A percentile compares a stretch with the other conserved stretches of the same genome.
Conservation (phyloP, 2,113 vertebrate species). For the Dermatemys mawii region DNA sequence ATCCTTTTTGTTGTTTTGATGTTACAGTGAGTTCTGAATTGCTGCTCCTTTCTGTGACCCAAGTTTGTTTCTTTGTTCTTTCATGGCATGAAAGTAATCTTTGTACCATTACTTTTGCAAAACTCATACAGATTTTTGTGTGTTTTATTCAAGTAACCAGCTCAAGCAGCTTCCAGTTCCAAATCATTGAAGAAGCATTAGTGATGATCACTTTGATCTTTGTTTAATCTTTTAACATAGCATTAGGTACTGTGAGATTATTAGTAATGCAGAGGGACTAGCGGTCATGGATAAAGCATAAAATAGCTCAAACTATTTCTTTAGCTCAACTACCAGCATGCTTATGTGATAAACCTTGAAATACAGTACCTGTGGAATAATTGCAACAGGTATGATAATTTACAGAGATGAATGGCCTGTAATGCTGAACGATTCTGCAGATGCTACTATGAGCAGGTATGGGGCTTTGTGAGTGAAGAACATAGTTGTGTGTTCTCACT, state of each 20-base stretch:
- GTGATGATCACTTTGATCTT: not conserved
- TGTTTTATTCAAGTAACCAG: not conserved
- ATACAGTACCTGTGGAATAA: not conserved
- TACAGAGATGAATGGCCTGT: not conserved
- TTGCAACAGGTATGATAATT: not conserved
- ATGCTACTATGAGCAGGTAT: not conserved
- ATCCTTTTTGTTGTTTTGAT: not conserved
- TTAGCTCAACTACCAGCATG: not conserved
- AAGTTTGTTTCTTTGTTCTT: not conserved
- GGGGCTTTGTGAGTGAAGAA: not conserved
- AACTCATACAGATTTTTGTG: not conserved
- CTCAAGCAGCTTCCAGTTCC: not conserved
- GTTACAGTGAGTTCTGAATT: not conserved
- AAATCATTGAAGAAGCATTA: not conserved
- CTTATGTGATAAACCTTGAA: not conserved
- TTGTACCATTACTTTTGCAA: not conserved
- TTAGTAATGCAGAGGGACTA: rapidly evolving
- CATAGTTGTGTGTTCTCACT: not conserved
- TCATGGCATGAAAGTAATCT: not conserved
- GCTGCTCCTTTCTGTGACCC: not conserved
- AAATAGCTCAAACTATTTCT: not conserved
- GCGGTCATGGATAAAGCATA: not conserved
- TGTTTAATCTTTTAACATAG: not conserved
- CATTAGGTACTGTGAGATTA: not conserved
- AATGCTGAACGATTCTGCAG: not conserved